Percentiles rank a stretch among this genome's conserved stretches.
These are phyloP conservation scores for Melanerpes aurifrons DNA, from an alignment of 2,113 vertebrate species.

Conservation along the genomic window DNA sequence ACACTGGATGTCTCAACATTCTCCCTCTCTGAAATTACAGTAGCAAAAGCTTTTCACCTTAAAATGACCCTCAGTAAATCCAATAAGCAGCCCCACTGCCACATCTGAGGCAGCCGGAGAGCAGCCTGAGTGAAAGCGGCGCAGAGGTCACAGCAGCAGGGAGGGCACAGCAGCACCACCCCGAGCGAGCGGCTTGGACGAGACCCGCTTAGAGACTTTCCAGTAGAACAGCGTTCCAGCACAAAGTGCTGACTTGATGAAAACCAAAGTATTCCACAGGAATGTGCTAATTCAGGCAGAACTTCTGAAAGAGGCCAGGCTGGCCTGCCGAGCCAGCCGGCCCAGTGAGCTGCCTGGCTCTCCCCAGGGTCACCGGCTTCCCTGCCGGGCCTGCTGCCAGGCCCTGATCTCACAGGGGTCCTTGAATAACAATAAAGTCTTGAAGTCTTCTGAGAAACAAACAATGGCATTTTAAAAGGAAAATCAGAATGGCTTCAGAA, in stretches of 20 bases:
- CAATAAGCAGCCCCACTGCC: not conserved
- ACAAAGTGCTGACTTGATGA: conserved; percentile 65
- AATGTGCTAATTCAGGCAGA: conserved; percentile 69
- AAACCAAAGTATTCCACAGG: conserved; percentile 62
- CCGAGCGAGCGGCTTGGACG: not conserved
- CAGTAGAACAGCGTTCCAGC: conserved; percentile 45
- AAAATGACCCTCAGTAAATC: not conserved
- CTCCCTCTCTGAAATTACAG: not conserved
- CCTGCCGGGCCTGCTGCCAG: conserved; percentile 21
- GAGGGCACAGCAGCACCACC: not conserved
- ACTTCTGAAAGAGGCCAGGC: conserved; percentile 56
- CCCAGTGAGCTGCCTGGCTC: conserved; percentile 29
- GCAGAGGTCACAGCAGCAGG: not conserved
- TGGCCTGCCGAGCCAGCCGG: not conserved
- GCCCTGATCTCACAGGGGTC: not conserved
- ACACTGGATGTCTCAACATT: not conserved
- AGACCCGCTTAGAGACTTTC: conserved; percentile 22
- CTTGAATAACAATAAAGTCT: not conserved
- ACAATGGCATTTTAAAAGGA: not conserved
- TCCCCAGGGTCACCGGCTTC: conserved; percentile 24
- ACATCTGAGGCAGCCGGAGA: not conserved
- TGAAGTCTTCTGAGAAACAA: not conserved
- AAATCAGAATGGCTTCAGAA: not conserved
- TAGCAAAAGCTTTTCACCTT: not conserved
- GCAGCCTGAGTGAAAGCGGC: not conserved